Evolutionary conservation across 2,888 invertebrate species (phyloP).

Genomic region (Yponomeuta evonymella): DNA sequence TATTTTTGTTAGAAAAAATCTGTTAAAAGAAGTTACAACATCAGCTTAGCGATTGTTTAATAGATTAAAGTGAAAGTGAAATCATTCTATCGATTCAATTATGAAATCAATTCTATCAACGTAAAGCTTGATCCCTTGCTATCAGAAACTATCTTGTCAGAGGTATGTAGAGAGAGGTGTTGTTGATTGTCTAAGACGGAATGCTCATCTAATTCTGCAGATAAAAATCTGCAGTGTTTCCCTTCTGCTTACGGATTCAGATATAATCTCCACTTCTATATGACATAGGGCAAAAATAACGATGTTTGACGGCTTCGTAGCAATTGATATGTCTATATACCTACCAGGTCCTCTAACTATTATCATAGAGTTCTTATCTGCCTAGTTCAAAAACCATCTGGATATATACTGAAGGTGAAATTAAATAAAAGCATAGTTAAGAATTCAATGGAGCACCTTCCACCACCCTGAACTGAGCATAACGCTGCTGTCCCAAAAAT

Average conservation of each 20-base stretch:
- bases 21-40: no score
- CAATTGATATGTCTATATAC: background rate
- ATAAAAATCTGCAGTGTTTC: conserved; percentile 74
- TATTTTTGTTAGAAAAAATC: no score
- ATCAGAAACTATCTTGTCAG: background rate
- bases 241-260: conserved; percentile 61
- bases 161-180: background rate
- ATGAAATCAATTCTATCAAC: no score
- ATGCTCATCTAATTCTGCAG: conserved; percentile 47
- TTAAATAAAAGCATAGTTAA: conserved; percentile 1
- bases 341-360: background rate
- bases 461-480: background rate
- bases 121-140: background rate
- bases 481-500: conserved; percentile 44
- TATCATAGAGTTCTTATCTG: background rate
- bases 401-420: background rate
- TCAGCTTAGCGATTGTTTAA: no score
- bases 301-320: background rate
- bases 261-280: background rate
- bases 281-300: background rate
- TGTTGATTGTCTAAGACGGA: conserved; percentile 34
- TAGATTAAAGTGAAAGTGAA: no score
- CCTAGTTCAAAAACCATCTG: background rate
- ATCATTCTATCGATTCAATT: no score
- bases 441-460: background rate